Base-by-base conservation (phyloP, 2,113 vertebrate genomes). In the Turnix velox region DNA sequence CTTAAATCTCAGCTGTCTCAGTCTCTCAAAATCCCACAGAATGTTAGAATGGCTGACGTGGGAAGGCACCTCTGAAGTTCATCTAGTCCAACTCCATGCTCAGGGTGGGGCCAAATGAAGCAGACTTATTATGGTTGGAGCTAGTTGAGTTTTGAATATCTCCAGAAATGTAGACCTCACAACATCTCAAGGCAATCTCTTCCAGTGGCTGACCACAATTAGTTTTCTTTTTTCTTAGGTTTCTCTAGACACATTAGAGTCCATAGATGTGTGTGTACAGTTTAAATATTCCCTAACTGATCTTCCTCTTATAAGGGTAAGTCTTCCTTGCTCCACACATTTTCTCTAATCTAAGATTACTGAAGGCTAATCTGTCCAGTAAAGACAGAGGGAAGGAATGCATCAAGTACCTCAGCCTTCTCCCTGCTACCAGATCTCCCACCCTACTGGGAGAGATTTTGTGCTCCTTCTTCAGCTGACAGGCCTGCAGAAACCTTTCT, bases 251-350 rank as follows among this genome's bases (percentile, higher is more conserved):
- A 14, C 25, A 49, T 17, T 11, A 54, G 18, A 19, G 5, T 10
- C 43, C 18, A 14, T 15, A 16, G 6, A 65, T 25, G 2, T 49
- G 7, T 67, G 13, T 7, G 12, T 10, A 43, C 19, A 30, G 18
- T 63, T 81, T 58, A 62, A 67, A 55, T 37, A 11, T 63, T 81
- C 10, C 17, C 24, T 52, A 30, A 45, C 2, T 22, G 22, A 55
- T 59, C 7, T 3, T 81, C 30, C 27, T 46, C 5, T 14, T 35
- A 15, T 19, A n/a, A 61, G 7, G 24, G 17, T 22, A 77, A 52
- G 15, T 35, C 5, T 62, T 62, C n/a, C 55, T 59, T 79, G 12
- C 14, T 72, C 35, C 39, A 43, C 30, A 25, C 0, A 0, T 63
- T 63, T 25, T 40, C 20, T 18, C 20, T 42, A 8, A 12, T 72